Conservation (phyloP, 1,140 invertebrate species). For the Heterodera carotae region DNA sequence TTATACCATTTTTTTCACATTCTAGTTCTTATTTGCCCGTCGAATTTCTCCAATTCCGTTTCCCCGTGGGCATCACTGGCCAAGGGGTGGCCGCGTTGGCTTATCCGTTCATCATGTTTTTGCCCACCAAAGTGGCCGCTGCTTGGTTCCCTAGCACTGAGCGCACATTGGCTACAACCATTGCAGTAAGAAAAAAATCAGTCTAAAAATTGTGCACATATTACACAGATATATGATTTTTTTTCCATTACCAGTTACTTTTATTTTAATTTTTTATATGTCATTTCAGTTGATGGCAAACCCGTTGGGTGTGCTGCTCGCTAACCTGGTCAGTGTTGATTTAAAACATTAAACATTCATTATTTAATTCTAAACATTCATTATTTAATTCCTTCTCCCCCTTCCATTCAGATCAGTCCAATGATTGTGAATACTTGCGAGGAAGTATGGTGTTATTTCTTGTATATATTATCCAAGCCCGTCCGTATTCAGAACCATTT, state of each 20-base stretch:
- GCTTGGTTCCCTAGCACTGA: constrained; percentile 64
- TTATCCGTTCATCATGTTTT: constrained; percentile 65
- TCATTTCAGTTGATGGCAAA: constrained; percentile 59
- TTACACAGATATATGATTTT: no score
- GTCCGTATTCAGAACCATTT: no score
- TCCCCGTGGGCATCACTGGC: constrained; percentile 60
- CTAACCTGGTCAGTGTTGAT: constrained; percentile 44
- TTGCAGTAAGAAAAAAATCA: constrained; percentile 35
- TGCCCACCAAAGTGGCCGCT: constrained; percentile 63
- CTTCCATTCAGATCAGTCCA: constrained; percentile 33
- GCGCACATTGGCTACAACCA: constrained; percentile 62
- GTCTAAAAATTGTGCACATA: constrained; percentile 20
- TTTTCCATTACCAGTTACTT: not conserved
- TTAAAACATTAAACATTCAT: no score
- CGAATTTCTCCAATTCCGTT: constrained; percentile 35
- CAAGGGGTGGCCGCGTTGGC: constrained; percentile 64
- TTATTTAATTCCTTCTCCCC: no score
- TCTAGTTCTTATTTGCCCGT: constrained; percentile 52
- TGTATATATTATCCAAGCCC: not conserved
- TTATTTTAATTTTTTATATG: not conserved
- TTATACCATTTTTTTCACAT: constrained; percentile 30
- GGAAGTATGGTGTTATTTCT: not conserved
- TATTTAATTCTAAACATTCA: no score
- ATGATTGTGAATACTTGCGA: constrained; percentile 44
- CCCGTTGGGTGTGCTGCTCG: constrained; percentile 61